phyloP scores from a whole-genome alignment of 2,113 vertebrate species.

The Acrocephalus kingi region DNA sequence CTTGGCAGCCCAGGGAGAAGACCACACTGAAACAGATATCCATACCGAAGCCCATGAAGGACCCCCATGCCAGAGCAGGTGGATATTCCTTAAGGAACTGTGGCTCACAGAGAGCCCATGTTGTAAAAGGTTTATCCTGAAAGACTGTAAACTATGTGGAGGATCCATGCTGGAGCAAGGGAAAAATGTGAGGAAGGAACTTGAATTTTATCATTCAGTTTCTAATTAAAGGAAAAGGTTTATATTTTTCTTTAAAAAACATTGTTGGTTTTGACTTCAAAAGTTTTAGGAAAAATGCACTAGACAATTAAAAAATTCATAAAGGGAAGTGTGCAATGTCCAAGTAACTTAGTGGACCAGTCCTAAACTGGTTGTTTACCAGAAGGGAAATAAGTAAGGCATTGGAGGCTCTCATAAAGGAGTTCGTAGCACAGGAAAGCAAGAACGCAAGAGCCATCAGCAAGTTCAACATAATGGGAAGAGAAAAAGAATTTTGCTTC shows the following conservation, averaged over 20 bases:
- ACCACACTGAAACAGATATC: not conserved
- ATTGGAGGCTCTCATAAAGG: not conserved
- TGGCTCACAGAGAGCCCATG: not conserved
- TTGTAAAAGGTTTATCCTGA: not conserved
- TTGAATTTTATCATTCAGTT: not conserved
- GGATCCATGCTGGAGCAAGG: not conserved
- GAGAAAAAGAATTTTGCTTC: not conserved
- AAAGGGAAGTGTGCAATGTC: not conserved
- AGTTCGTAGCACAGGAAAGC: not conserved
- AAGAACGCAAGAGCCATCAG: not conserved
- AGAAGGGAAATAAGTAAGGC: not conserved
- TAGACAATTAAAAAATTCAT: not conserved
- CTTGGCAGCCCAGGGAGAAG: not conserved
- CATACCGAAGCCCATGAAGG: not conserved
- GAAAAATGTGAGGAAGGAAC: not conserved
- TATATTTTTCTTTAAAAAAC: not conserved
- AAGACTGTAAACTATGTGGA: not conserved
- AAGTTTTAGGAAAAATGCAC: not conserved
- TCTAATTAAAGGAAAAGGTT: not conserved
- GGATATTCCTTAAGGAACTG: not conserved
- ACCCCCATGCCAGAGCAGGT: not conserved
- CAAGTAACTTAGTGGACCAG: not conserved
- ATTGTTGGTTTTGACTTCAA: not conserved
- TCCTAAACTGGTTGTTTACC: not conserved
- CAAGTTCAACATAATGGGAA: not conserved